Evolutionary conservation across 2,797 vertebrate genomes (phyloP), one percentile per base, ranked within the genome.

Genomic region (Silurus aristotelis): DNA sequence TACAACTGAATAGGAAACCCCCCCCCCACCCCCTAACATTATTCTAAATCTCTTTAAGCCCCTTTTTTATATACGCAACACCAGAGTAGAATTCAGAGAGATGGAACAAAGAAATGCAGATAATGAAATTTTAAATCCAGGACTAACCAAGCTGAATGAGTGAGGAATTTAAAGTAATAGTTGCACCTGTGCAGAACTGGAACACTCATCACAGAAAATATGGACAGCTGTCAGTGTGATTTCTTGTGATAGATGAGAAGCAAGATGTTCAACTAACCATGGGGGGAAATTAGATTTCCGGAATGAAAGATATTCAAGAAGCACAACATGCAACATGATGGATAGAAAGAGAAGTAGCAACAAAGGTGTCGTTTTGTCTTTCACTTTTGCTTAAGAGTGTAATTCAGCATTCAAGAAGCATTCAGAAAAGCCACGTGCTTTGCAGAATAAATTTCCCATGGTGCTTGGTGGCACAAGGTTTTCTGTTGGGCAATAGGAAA

Each of bases 21-120:
- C 56, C 6, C 6, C 48, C 6, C 89, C 68, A 7, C 56, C 56
- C 6, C 6, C 48, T 92, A 91, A 52, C 88, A 93, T 92, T 92
- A 91, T 94, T 93, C 90, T 89, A 89, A 92, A 93, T 92, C 90
- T 87, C 56, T 80, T 43, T 5, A 60, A 82, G 56, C 58, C 17
- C 46, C 48, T 76, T 71, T 64, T 83, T 48, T 82, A 63, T 81
- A n/a, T 70, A 87, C 31, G 9, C 43, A 83, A 79, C 38, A 87
- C 67, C 31, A 68, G 70, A 80, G 9, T 38, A 76, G 55, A 17
- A 25, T 79, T 86, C 14, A 56, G 43, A 72, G 83, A 85, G 38
- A 70, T 0, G 55, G 68, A 83, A 80, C 67, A 83, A 73, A 86
- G 77, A 67, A 52, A 80, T 84, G 73, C 79, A 71, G 72, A 78